Base-by-base conservation (phyloP, 2,113 vertebrate genomes). In the Sialia sialis region DNA sequence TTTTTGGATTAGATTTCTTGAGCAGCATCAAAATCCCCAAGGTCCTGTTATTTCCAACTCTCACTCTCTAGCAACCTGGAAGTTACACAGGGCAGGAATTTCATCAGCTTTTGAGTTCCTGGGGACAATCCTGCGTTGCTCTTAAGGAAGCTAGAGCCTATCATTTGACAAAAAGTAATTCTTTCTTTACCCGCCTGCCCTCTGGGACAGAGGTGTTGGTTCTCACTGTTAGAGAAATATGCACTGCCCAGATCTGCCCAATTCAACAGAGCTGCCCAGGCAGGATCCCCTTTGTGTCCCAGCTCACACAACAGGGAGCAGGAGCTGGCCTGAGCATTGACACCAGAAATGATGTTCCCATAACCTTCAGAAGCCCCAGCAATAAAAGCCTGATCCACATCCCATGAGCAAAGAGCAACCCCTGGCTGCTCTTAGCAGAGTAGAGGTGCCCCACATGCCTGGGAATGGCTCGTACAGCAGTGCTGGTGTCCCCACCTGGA, bases 11-110 rank as follows among this genome's bases (percentile, higher is more conserved):
- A 75, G 36, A 18, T 80, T 36, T 74, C 55, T 30, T 55, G 51
- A 92, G 36, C 36, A 59, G 51, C 36, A 55, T 59, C 23, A 27
- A 60, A 68, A 30, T 82, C 80, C 48, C 84, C 44, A 27, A 60
- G 18, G 83, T 56, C 52, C 86, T 95, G 89, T 94, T 96, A 93
- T 72, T 92, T 93, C 73, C 80, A 75, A 3, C 39, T 70, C 59
- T 39, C n/a, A 60, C 39, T 59, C 51, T 25, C 11, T 66, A 76
- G 66, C 67, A 92, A 18, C 39, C 41, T 90, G 79, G 30, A 90
- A 92, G 77, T 78, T 87, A 44, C 0, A 51, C 13, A 82, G 56
- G 54, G 52, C 73, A 87, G 64, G 80, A 81, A 74, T 89, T 86
- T 67, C 38, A 87, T 60, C 79, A 54, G 38, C 15, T 88, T 62